Base-by-base conservation (phyloP, 1,140 invertebrate genomes). In the Hermetia illucens region DNA sequence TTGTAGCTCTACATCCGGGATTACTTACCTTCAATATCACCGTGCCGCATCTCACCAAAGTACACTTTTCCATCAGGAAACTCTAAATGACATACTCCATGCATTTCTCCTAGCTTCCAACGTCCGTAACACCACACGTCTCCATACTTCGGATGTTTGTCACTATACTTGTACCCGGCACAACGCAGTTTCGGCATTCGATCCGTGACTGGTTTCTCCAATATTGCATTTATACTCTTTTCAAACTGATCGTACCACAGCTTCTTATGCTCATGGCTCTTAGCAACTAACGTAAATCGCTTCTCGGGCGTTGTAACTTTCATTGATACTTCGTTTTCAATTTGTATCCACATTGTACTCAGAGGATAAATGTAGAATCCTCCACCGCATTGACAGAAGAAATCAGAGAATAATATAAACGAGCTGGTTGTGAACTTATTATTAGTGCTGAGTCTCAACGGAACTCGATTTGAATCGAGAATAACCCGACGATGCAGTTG, bases 1-100 rank as follows among this genome's bases (percentile, higher is more conserved):
- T 33, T 18, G 25, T 1, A 13, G 9, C 12, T 29, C 6, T 16
- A 13, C 25, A n/a, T 9, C 8, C 8, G n/a, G 25, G n/a, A 27
- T 27, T 27, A 18, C 42, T 41, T 18, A 57, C 86, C 86, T 59
- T 81, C 74, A 38, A 82, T 72, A 15, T 73, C 58, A 42, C 83
- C 83, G 45, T 82, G 68, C 34, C 75, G 63, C 56, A 91, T 84
- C 41, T 83, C 75, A 0, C 87, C 88, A 24, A 70, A 71, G 50
- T 87, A 90, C 31, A 71, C 63, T 44, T 73, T 75, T 2, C 83
- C 82, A 64, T 91, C 84, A 4, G 71, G 58, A 81, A 83, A 91
- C 51, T 77, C 73, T 21, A 91, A 54, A 60, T 79, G 79, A 3
- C 87, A 87, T 46, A 68, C 65, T 9, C 86, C 87, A 58, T 91